phyloP scores from a whole-genome alignment of 2,888 invertebrate genomes.

The Mythimna pallens region DNA sequence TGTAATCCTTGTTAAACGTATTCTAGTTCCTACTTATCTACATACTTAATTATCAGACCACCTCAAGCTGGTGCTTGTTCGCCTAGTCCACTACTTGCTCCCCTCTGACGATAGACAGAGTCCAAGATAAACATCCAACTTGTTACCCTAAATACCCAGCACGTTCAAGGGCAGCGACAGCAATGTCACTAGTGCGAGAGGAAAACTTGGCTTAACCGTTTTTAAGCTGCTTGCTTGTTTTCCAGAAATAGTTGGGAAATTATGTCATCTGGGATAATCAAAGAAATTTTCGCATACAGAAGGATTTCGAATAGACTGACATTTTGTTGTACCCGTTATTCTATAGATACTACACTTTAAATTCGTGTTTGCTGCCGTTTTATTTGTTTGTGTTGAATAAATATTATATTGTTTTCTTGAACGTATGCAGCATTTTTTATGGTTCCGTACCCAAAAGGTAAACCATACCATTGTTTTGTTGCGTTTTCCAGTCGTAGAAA shows the following conservation, averaged over 20 bases:
- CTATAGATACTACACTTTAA: not conserved
- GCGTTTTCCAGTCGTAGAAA: too few relatives aligned
- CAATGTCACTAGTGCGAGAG: slow-evolving; percentile 40
- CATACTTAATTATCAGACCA: not conserved
- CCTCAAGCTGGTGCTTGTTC: not conserved
- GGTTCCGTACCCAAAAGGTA: too few relatives aligned
- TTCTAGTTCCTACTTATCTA: not conserved
- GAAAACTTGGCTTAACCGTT: not conserved
- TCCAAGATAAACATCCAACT: slow-evolving; percentile 20
- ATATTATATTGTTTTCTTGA: too few relatives aligned
- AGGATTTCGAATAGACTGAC: too few relatives aligned
- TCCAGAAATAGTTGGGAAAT: not conserved
- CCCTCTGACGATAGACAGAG: slow-evolving; percentile 1
- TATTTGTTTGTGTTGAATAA: too few relatives aligned
- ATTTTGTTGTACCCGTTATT: not conserved
- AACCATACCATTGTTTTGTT: too few relatives aligned
- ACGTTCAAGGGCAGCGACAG: slow-evolving; percentile 46
- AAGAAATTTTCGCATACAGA: not conserved
- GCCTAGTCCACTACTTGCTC: not conserved
- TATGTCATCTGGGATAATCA: not conserved
- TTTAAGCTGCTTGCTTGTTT: not conserved
- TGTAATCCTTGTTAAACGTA: too few relatives aligned
- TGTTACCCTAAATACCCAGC: slow-evolving; percentile 42
- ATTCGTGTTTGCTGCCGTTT: too few relatives aligned
- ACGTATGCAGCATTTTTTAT: too few relatives aligned